Conservation (phyloP, 2,888 invertebrate genomes). For the Neria commutata region DNA sequence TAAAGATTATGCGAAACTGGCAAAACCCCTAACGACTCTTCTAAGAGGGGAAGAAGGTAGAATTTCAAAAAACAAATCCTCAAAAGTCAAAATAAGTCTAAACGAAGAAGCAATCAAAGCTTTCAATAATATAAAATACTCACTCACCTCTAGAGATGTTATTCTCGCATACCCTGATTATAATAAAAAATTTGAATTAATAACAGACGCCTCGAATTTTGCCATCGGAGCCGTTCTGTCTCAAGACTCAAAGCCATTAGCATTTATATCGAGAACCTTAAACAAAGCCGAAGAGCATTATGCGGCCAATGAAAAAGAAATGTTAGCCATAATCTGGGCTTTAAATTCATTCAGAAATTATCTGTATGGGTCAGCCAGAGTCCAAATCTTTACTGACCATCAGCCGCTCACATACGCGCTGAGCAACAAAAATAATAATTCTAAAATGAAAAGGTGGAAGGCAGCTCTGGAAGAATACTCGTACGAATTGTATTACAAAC, state of each 20-base stretch:
- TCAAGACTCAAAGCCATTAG: conserved; percentile 5
- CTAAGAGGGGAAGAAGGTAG: conserved; percentile 28
- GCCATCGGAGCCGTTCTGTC: conserved; percentile 1
- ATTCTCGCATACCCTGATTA: conserved; percentile 37
- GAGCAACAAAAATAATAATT: conserved; percentile 10
- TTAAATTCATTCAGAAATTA: conserved; percentile 42
- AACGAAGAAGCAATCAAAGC: no score
- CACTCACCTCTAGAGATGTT: no score
- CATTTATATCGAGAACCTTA: conserved; percentile 5
- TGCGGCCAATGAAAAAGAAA: conserved; percentile 8
- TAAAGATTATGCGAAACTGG: not conserved
- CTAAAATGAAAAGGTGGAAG: conserved; percentile 25
- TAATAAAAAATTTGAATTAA: not conserved
- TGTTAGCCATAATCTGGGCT: conserved; percentile 11
- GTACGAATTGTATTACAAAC: conserved; percentile 46
- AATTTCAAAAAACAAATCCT: conserved; percentile 5
- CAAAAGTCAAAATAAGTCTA: no score
- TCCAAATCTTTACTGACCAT: conserved; percentile 25
- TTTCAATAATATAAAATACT: no score
- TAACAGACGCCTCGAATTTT: conserved; percentile 10
- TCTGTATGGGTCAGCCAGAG: conserved; percentile 40
- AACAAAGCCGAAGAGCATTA: not conserved
- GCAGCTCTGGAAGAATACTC: conserved; percentile 23
- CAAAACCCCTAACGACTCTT: conserved; percentile 26
- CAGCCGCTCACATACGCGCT: conserved; percentile 11